Percentiles rank a stretch among this genome's conserved stretches.
These are phyloP conservation scores for Diarsia dahlii DNA, from an alignment of 2,888 invertebrate genomes.

Conservation along the genomic window DNA sequence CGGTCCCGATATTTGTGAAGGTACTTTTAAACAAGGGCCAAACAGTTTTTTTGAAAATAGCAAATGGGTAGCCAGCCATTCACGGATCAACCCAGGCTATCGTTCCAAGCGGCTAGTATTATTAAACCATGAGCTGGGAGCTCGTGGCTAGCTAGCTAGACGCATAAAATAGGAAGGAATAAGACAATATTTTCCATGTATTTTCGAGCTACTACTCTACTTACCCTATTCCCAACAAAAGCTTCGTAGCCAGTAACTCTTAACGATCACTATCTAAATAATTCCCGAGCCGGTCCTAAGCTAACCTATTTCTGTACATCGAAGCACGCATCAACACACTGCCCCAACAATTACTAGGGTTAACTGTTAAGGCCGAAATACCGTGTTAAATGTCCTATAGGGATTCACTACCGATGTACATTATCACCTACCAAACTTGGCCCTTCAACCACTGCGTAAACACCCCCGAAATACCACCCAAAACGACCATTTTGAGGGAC, in stretches of 20 bases:
- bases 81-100: no score
- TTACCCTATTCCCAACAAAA: background rate
- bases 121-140: no score
- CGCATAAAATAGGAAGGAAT: no score
- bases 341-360: conserved; percentile 87
- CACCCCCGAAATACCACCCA: conserved; percentile 38
- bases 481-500: conserved; percentile 18
- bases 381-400: conserved; percentile 85
- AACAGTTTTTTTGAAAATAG: no score
- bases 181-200: background rate
- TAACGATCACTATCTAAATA: conserved; percentile 69
- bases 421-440: conserved; percentile 85
- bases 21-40: no score
- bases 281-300: conserved; percentile 66
- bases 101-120: no score
- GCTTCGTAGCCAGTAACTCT: conserved; percentile 21
- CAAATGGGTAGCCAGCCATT: no score
- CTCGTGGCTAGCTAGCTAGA: no score
- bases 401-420: conserved; percentile 80
- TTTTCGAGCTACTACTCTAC: background rate
- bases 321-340: conserved; percentile 76
- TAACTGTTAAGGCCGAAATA: conserved; percentile 85
- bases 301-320: conserved; percentile 68
- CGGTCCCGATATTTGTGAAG: no score
- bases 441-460: conserved; percentile 69